These are phyloP conservation scores for Bovichtus variegatus DNA, from an alignment of 2,797 vertebrate genomes.

Conservation along the genomic window DNA sequence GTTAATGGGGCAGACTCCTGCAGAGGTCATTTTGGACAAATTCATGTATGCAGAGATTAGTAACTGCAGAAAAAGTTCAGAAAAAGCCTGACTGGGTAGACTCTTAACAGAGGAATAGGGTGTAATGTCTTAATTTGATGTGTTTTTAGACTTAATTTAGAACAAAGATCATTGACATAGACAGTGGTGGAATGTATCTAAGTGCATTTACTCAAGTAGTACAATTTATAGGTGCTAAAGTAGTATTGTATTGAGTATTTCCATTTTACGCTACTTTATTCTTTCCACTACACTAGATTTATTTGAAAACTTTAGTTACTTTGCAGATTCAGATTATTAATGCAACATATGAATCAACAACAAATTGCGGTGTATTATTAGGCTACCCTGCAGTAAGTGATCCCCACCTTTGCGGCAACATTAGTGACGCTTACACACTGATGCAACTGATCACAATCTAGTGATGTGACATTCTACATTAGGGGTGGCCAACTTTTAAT, in stretches of 20 bases:
- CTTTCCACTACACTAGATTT: neutral
- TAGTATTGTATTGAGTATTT: too few species aligned
- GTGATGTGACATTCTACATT: too few species aligned
- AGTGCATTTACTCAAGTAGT: too few species aligned
- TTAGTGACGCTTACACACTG: too few species aligned
- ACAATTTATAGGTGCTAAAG: too few species aligned
- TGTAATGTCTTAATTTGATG: neutral
- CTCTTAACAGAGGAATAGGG: neutral
- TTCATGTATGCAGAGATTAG: neutral
- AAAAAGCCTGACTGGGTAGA: neutral
- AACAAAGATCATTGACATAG: neutral
- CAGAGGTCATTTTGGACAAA: slow-evolving; percentile 25
- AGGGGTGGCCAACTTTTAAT: too few species aligned
- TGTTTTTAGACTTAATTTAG: neutral
- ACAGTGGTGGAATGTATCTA: neutral
- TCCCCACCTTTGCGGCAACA: too few species aligned
- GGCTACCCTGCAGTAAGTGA: neutral
- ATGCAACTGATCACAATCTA: too few species aligned
- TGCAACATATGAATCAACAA: too few species aligned
- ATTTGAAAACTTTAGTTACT: neutral
- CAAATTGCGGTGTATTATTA: neutral
- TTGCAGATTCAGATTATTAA: too few species aligned
- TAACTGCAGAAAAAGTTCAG: neutral
- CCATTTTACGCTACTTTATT: neutral
- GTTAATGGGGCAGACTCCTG: slow-evolving; percentile 45